These are phyloP conservation scores for Merodon equestris DNA, from an alignment of 2,888 invertebrate genomes.

Conservation along the genomic window DNA sequence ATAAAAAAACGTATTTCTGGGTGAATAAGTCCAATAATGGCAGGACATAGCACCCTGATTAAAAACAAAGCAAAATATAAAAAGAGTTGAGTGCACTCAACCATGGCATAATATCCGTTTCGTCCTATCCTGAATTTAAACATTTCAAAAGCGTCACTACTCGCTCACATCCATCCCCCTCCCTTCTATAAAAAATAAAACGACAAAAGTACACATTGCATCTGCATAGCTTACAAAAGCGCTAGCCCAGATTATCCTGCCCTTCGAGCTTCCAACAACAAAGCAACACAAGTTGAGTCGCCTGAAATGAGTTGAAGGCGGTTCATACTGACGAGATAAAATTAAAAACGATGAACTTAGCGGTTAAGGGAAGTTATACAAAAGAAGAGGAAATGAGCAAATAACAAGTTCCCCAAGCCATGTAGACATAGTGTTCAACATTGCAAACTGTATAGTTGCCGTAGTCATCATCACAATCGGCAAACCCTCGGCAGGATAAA, in stretches of 20 bases:
- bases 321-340: slow-evolving; percentile 42
- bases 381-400: slow-evolving; percentile 9
- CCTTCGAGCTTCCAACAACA: too few species aligned
- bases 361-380: slow-evolving; percentile 11
- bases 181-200: slow-evolving; percentile 10
- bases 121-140: slow-evolving; percentile 44
- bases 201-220: slow-evolving; percentile 2
- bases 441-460: not conserved
- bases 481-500: too few species aligned
- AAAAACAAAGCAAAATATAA: slow-evolving; percentile 2
- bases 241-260: slow-evolving; percentile 20
- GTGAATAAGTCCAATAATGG: slow-evolving; percentile 52
- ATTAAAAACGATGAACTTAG: slow-evolving; percentile 50
- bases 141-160: slow-evolving; percentile 37
- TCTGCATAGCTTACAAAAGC: too few species aligned
- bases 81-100: slow-evolving; percentile 56
- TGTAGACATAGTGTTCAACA: slow-evolving; percentile 15
- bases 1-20: slow-evolving; percentile 50
- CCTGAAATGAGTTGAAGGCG: slow-evolving; percentile 1
- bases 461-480: too few species aligned
- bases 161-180: not conserved
- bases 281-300: not conserved
- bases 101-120: slow-evolving; percentile 46
- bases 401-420: not conserved
- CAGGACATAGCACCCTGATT: slow-evolving; percentile 40